Conservation (phyloP, 2,888 invertebrate species). For the Corbicula japonica region DNA sequence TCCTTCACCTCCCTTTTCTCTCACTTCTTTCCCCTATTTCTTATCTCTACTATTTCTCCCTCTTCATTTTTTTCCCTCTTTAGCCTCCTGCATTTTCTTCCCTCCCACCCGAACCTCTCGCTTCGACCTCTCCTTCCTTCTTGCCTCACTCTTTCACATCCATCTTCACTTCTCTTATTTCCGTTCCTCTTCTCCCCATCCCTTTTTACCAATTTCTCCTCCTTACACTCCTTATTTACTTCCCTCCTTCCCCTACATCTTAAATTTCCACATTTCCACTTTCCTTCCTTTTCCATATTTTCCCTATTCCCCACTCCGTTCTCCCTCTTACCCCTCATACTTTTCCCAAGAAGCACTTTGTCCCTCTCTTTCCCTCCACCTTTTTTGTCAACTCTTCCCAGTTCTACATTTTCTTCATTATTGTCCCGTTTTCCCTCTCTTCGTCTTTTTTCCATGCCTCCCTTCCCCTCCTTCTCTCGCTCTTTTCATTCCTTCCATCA, state of each 20-base stretch:
- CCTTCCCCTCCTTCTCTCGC: constrained; percentile 9
- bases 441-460: constrained; percentile 8
- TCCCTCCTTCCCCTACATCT: constrained; percentile 16
- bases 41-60: not conserved
- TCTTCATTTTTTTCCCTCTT: not conserved
- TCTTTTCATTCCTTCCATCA: constrained; percentile 12
- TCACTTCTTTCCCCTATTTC: not conserved
- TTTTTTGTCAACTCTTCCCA: not conserved
- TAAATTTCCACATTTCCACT: not conserved
- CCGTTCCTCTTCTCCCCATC: constrained; percentile 8
- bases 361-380: constrained; percentile 17
- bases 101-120: not conserved
- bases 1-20: not conserved
- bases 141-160: not conserved
- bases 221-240: not conserved
- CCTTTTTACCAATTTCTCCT: constrained; percentile 2
- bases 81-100: not conserved
- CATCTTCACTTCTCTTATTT: constrained; percentile 4
- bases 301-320: constrained; percentile 21
- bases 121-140: constrained; percentile 12
- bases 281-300: constrained; percentile 7
- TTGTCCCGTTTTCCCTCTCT: constrained; percentile 7
- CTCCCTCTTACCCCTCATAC: constrained; percentile 16
- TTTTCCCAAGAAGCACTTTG: constrained; percentile 10
- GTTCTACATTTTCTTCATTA: not conserved